Evolutionary conservation across 2,113 vertebrate genomes (phyloP).

Genomic region (Chloroceryle aenea): DNA sequence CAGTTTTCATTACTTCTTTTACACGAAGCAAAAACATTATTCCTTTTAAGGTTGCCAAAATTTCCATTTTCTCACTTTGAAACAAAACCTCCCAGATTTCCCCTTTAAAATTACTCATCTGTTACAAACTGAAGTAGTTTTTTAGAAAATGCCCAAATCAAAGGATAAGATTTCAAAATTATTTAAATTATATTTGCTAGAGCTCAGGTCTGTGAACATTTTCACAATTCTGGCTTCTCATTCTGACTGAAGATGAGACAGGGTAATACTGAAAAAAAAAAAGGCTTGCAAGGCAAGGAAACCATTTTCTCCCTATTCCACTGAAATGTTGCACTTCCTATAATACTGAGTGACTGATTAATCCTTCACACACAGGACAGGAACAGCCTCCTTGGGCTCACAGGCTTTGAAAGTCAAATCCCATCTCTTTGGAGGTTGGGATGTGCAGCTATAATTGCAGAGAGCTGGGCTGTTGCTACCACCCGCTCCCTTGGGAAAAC

Average conservation of each 20-base stretch:
- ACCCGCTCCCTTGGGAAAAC: background rate
- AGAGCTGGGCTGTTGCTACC: background rate
- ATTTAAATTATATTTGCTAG: conserved; percentile 23
- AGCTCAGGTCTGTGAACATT: background rate
- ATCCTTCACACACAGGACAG: background rate
- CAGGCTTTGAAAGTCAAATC: background rate
- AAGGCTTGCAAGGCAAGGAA: background rate
- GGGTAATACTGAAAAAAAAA: background rate
- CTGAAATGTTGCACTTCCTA: background rate
- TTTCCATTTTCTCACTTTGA: conserved; percentile 61
- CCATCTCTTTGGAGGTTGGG: background rate
- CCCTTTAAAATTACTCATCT: conserved; percentile 33
- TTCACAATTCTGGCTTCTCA: background rate
- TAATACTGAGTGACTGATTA: background rate
- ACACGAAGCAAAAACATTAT: conserved; percentile 25
- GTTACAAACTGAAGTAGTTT: conserved; percentile 13
- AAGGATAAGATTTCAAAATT: conserved; percentile 25
- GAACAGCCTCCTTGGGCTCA: background rate
- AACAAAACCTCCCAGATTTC: conserved; percentile 55
- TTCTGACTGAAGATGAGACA: background rate
- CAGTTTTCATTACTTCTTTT: conserved; percentile 22
- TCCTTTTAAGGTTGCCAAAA: conserved; percentile 52
- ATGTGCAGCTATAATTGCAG: background rate
- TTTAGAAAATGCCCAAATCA: conserved; percentile 40
- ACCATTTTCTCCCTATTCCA: background rate